phyloP scores from a whole-genome alignment of 2,113 vertebrate genomes.

The Fregetta grallaria region DNA sequence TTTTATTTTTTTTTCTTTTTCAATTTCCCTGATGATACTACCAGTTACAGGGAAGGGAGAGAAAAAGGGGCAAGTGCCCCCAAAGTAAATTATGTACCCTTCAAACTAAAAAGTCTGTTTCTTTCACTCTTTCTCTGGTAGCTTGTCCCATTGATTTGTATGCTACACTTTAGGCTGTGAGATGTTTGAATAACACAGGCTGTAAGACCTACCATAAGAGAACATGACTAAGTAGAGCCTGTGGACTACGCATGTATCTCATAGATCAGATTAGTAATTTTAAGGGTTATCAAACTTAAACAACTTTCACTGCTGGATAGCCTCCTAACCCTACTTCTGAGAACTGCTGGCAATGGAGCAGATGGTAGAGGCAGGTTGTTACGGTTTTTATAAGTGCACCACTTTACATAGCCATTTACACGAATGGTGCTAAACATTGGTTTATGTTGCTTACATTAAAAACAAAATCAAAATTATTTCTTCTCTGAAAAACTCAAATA shows the following conservation, averaged over 20 bases:
- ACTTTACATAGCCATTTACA: neutral
- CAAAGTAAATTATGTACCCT: neutral
- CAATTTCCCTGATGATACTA: neutral
- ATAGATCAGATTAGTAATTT: neutral
- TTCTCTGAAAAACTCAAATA: neutral
- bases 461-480: neutral
- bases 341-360: neutral
- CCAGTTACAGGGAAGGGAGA: neutral
- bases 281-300: neutral
- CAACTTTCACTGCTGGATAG: neutral
- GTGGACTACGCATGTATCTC: neutral
- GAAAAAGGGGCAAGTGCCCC: neutral
- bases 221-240: neutral
- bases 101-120: neutral
- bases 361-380: neutral
- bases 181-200: neutral
- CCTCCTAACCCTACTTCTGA: neutral
- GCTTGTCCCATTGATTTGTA: neutral
- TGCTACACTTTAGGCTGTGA: neutral
- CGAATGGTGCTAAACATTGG: neutral
- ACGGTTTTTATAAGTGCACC: neutral
- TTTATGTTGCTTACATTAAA: neutral
- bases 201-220: neutral
- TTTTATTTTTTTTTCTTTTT: neutral
- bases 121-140: neutral